Evolutionary conservation across 2,888 invertebrate genomes (phyloP).

Genomic region (Pegoplata infirma): DNA sequence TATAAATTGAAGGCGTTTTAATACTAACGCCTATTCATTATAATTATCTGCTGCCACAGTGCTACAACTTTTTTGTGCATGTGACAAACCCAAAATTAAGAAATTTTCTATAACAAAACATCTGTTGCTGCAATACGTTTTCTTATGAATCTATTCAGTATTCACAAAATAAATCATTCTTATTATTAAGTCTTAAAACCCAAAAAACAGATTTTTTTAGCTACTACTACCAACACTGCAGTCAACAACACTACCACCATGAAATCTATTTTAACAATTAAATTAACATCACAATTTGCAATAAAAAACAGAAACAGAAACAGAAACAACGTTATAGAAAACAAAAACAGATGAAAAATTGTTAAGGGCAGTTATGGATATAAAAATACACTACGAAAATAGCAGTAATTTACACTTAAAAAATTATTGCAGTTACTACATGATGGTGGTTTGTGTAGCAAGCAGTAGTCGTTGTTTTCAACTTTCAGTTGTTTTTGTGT

Average conservation of each 20-base stretch:
- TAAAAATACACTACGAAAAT: too few relatives aligned
- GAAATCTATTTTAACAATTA: constrained; percentile 36
- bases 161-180: constrained; percentile 42
- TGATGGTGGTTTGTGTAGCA: too few relatives aligned
- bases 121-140: constrained; percentile 19
- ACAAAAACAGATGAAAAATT: background rate
- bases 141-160: background rate
- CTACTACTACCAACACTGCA: constrained; percentile 6
- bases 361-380: too few relatives aligned
- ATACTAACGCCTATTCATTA: constrained; percentile 45
- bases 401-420: too few relatives aligned
- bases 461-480: too few relatives aligned
- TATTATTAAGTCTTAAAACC: background rate
- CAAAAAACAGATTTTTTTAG: background rate
- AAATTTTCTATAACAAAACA: background rate
- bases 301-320: too few relatives aligned
- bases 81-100: constrained; percentile 39
- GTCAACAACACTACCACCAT: background rate
- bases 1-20: constrained; percentile 44
- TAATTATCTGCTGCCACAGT: constrained; percentile 25
- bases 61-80: background rate
- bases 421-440: too few relatives aligned
- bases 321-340: background rate
- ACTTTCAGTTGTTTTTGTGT: too few relatives aligned
- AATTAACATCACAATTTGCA: constrained; percentile 40